Conservation (phyloP, 2,888 invertebrate genomes). For the Thumatha senex region DNA sequence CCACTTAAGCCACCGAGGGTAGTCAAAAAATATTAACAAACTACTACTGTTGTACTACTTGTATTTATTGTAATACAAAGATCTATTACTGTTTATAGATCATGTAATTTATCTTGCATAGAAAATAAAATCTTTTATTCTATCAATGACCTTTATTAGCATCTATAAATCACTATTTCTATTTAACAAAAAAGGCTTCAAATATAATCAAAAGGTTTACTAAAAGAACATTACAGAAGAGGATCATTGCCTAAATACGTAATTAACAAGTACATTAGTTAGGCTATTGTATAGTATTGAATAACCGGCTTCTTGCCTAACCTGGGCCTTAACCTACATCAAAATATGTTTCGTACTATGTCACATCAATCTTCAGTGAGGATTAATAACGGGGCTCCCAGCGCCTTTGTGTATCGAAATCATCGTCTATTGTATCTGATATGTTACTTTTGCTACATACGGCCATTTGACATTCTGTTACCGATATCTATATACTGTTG, state of each 20-base stretch:
- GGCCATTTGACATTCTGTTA: background rate
- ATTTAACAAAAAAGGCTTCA: slow-evolving; percentile 3
- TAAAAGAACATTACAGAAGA: slow-evolving; percentile 13
- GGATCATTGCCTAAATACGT: slow-evolving; percentile 36
- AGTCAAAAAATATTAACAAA: too few relatives aligned
- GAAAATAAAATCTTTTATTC: slow-evolving; percentile 8
- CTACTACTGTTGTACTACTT: background rate
- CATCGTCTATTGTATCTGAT: slow-evolving; percentile 68
- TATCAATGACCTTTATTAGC: slow-evolving; percentile 12
- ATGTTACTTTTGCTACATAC: slow-evolving; percentile 52
- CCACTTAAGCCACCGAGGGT: too few relatives aligned
- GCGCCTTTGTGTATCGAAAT: slow-evolving; percentile 63
- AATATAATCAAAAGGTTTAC: slow-evolving; percentile 7
- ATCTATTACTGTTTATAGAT: background rate
- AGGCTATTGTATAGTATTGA: slow-evolving; percentile 48
- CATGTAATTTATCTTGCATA: slow-evolving; percentile 7
- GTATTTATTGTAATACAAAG: background rate
- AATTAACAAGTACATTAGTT: slow-evolving; percentile 44
- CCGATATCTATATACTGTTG: too few relatives aligned
- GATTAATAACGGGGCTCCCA: slow-evolving; percentile 66
- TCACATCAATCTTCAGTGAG: slow-evolving; percentile 72
- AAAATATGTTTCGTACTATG: slow-evolving; percentile 62
- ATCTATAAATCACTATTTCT: slow-evolving; percentile 12
- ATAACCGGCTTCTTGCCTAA: slow-evolving; percentile 39
- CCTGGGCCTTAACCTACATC: slow-evolving; percentile 65